These are phyloP conservation scores for Micropoecilia bifurca DNA, from an alignment of 2,797 vertebrate genomes.

Conservation along the genomic window DNA sequence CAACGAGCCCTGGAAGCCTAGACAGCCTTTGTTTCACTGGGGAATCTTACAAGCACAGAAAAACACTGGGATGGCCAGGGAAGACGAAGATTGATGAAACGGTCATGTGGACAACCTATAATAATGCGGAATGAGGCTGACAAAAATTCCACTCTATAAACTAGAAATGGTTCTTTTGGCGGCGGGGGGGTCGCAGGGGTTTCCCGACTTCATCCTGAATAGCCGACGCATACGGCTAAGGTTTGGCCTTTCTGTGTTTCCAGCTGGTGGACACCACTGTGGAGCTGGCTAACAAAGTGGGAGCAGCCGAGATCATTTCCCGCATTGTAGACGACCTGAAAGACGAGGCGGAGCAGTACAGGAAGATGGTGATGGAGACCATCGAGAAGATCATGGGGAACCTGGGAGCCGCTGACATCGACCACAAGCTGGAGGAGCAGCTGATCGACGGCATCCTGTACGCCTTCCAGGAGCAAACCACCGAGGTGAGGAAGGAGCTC, in stretches of 20 bases:
- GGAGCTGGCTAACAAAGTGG: slow-evolving; percentile 98
- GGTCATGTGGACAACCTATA: neutral
- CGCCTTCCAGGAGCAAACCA: slow-evolving; percentile 99
- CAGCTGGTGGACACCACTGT: slow-evolving; percentile 99
- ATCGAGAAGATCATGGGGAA: slow-evolving; percentile 99
- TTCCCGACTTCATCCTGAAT: neutral
- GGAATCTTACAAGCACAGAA: neutral
- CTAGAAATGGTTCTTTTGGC: too few relatives aligned
- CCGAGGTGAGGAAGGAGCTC: slow-evolving; percentile 85
- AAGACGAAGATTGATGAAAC: neutral
- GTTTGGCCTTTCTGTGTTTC: neutral
- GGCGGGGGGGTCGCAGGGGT: neutral
- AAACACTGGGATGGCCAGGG: neutral
- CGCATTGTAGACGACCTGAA: slow-evolving; percentile 99
- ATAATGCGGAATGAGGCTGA: too few relatives aligned
- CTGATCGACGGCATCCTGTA: slow-evolving; percentile 98
- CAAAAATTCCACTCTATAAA: too few relatives aligned
- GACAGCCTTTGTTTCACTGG: neutral
- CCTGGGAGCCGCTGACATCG: slow-evolving; percentile 96
- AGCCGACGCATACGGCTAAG: neutral
- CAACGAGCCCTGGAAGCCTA: neutral
- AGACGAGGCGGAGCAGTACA: slow-evolving; percentile 98
- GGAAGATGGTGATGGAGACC: slow-evolving; percentile 99
- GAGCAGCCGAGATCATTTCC: slow-evolving; percentile 98
- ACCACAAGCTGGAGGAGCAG: slow-evolving; percentile 99